Evolutionary conservation across 2,113 vertebrate genomes (phyloP).

Genomic region (Lycocorax pyrrhopterus): DNA sequence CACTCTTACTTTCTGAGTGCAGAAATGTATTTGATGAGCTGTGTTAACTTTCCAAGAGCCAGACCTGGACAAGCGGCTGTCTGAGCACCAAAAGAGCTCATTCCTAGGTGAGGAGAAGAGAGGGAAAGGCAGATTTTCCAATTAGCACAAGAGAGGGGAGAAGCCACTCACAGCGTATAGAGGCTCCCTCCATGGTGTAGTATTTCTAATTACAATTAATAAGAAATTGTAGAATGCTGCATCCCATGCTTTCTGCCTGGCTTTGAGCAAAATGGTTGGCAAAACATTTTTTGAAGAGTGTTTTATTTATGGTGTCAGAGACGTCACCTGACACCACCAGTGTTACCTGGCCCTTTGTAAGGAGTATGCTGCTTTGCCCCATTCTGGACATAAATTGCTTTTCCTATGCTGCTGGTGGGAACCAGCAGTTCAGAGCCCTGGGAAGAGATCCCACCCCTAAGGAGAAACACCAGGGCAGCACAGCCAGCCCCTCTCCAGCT

Average conservation of each 20-base stretch:
- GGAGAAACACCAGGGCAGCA: background rate
- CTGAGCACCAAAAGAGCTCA: background rate
- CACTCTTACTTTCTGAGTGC: background rate
- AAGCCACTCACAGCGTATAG: background rate
- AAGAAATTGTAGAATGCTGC: background rate
- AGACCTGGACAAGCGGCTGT: background rate
- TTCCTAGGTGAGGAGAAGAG: background rate
- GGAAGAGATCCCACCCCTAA: background rate
- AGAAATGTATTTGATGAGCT: background rate
- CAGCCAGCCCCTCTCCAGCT: background rate
- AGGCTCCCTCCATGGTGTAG: background rate
- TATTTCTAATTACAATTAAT: background rate
- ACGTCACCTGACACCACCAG: rapidly evolving
- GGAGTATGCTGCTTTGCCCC: background rate
- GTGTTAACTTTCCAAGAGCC: background rate
- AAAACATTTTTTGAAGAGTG: background rate
- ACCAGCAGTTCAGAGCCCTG: rapidly evolving
- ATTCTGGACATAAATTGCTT: background rate
- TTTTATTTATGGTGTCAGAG: background rate
- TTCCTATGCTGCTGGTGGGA: no score
- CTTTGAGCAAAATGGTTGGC: background rate
- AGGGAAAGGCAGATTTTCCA: background rate
- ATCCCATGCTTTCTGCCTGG: background rate
- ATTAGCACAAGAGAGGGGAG: background rate
- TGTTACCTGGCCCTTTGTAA: background rate